A percentile compares a stretch with the other conserved stretches of the same genome.
Conservation (phyloP, 2,113 vertebrate genomes). For the Theropithecus gelada region DNA sequence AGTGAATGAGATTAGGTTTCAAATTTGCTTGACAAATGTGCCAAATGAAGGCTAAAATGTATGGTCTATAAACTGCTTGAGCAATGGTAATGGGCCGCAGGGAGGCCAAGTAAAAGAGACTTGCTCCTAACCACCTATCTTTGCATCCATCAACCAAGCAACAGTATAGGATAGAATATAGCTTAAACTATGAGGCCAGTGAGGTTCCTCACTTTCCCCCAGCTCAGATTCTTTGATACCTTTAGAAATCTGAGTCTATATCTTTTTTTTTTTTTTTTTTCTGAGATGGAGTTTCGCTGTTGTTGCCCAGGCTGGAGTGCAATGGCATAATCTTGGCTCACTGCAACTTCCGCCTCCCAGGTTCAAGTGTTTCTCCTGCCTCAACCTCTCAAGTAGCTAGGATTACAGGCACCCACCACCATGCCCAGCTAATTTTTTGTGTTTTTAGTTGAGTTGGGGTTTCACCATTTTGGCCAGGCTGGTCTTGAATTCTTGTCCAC, state of each 20-base stretch:
- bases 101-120: background rate
- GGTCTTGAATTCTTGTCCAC: too few relatives aligned
- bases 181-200: background rate
- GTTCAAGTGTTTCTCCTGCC: too few relatives aligned
- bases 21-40: background rate
- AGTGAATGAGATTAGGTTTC: background rate
- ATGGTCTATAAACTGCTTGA: background rate
- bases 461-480: too few relatives aligned
- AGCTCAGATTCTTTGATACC: background rate
- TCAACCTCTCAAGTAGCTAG: too few relatives aligned
- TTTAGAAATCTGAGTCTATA: background rate
- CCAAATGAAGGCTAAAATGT: background rate
- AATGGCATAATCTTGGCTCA: too few relatives aligned
- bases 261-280: background rate
- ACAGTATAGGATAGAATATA: background rate
- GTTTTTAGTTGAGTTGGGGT: too few relatives aligned
- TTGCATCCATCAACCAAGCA: background rate
- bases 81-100: background rate
- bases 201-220: background rate
- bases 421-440: too few relatives aligned
- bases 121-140: background rate
- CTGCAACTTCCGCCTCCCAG: too few relatives aligned
- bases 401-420: too few relatives aligned
- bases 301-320: too few relatives aligned
- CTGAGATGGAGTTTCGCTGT: accelerated